Evolutionary conservation across 2,113 vertebrate genomes (phyloP).

Genomic region (human): GRCh38 chr2:54749001-54749500

Average conservation of each 20-base stretch:
- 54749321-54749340: conserved; percentile 10
- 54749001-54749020: background rate
- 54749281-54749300: background rate
- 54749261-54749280: background rate
- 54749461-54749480: background rate
- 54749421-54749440: background rate
- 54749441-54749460: background rate
- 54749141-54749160: background rate
- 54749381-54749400: background rate
- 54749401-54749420: background rate
- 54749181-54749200: background rate
- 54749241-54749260: background rate
- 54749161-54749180: background rate
- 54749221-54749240: background rate
- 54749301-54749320: background rate
- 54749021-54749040: background rate
- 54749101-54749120: background rate
- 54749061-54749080: background rate
- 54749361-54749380: background rate
- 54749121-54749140: background rate
- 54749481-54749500: background rate
- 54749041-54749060: background rate
- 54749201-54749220: conserved; percentile 11
- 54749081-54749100: background rate
- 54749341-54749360: background rate